A percentile compares a stretch with the other conserved stretches of the same genome.
Evolutionary conservation across 23 tunicate genomes (phyloP).

Genomic region (Trididemnum clinides): DNA sequence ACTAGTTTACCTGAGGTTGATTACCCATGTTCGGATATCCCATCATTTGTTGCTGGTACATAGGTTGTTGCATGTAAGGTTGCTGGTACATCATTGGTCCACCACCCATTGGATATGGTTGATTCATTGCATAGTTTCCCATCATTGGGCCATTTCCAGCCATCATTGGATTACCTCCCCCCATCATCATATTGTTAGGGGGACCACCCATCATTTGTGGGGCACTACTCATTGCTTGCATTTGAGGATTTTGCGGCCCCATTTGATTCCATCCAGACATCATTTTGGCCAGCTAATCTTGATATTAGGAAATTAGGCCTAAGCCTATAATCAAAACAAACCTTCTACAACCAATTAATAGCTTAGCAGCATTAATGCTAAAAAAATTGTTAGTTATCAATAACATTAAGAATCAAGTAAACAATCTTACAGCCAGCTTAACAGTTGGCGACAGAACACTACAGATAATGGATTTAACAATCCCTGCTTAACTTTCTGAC

Average conservation of each 20-base stretch:
- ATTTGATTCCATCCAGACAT: constrained; percentile 71
- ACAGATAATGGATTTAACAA: too few species aligned
- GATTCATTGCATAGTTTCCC: constrained; percentile 35
- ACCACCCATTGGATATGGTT: not conserved
- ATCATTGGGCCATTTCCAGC: constrained; percentile 18
- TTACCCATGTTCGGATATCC: constrained; percentile 16
- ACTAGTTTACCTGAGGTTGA: constrained; percentile 40
- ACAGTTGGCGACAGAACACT: too few species aligned
- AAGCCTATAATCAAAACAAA: too few species aligned
- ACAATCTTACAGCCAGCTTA: too few species aligned
- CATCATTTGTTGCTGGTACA: constrained; percentile 54
- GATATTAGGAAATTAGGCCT: too few species aligned
- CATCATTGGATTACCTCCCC: not conserved
- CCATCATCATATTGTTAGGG: not conserved
- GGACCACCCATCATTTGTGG: not conserved
- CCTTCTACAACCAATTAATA: too few species aligned
- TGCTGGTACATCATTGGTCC: constrained; percentile 38
- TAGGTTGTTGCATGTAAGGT: constrained; percentile 59
- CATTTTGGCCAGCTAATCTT: too few species aligned
- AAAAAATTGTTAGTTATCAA: too few species aligned
- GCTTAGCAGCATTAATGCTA: too few species aligned
- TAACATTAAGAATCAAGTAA: too few species aligned
- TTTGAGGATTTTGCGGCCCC: constrained; percentile 28
- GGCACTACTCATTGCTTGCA: not conserved
- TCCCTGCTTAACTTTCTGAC: too few species aligned